Percentiles rank a stretch among this genome's conserved stretches.
phyloP scores from a whole-genome alignment of 2,888 invertebrate species.

The Lamellibrachia columna region DNA sequence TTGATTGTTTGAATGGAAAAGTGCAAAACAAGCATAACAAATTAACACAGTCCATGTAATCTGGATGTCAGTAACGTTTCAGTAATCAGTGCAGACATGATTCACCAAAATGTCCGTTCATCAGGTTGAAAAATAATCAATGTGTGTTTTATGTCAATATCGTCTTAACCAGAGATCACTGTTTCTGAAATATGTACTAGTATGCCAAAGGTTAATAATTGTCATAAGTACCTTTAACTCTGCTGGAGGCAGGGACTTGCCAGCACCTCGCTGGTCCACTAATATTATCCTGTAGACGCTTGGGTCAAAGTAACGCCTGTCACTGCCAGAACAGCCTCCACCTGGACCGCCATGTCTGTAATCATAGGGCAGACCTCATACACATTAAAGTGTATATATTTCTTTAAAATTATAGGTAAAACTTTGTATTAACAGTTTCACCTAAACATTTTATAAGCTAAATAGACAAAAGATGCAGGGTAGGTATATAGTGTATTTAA shows the following conservation, averaged over 20 bases:
- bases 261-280: constrained; percentile 58
- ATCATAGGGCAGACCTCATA: background rate
- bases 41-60: background rate
- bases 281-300: constrained; percentile 53
- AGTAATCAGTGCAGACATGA: background rate
- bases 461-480: too few relatives aligned
- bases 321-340: constrained; percentile 43
- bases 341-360: constrained; percentile 49
- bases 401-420: background rate
- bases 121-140: background rate
- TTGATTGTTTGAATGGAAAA: background rate
- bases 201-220: background rate
- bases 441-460: background rate
- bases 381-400: background rate
- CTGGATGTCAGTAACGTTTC: background rate
- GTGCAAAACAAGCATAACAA: background rate
- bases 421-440: background rate
- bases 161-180: background rate
- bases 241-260: constrained; percentile 55
- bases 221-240: constrained; percentile 49
- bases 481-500: too few relatives aligned
- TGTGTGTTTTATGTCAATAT: background rate
- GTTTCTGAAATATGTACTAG: background rate
- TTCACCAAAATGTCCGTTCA: background rate
- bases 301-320: constrained; percentile 57